Percentiles rank a stretch among this genome's conserved stretches.
Conservation (phyloP, 2,888 invertebrate genomes). For the Pseudococcus jackbeardsleyi region DNA sequence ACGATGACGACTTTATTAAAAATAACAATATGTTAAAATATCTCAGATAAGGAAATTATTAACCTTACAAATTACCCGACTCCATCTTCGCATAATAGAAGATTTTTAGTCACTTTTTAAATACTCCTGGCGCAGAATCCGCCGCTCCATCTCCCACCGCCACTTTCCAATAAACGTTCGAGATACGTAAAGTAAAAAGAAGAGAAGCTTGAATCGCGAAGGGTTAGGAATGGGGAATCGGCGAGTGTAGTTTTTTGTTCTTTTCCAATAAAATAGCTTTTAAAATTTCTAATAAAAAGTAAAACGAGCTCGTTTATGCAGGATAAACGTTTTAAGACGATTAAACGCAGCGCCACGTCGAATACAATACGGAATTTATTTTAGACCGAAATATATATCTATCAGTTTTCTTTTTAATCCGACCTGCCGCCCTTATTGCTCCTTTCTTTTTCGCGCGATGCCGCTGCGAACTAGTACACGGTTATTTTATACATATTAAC, state of each 20-base stretch:
- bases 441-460: neutral
- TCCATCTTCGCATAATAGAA: neutral
- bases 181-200: too few relatives aligned
- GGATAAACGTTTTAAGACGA: slow-evolving; percentile 39
- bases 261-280: slow-evolving; percentile 43
- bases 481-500: neutral
- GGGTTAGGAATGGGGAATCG: neutral
- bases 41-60: neutral
- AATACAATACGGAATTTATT: slow-evolving; percentile 38
- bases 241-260: neutral
- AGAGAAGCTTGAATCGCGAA: too few relatives aligned
- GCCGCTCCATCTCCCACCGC: neutral
- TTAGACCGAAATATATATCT: slow-evolving; percentile 12
- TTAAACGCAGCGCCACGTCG: neutral
- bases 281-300: slow-evolving; percentile 44
- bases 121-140: neutral
- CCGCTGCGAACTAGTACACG: neutral
- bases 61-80: neutral
- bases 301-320: slow-evolving; percentile 38
- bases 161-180: neutral
- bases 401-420: slow-evolving; percentile 17
- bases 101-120: slow-evolving; percentile 14
- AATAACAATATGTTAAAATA: slow-evolving; percentile 18
- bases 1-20: neutral
- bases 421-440: neutral